A percentile compares a stretch with the other conserved stretches of the same genome.
These are phyloP conservation scores for Theristicus caerulescens DNA, from an alignment of 2,113 vertebrate genomes.

Conservation along the genomic window DNA sequence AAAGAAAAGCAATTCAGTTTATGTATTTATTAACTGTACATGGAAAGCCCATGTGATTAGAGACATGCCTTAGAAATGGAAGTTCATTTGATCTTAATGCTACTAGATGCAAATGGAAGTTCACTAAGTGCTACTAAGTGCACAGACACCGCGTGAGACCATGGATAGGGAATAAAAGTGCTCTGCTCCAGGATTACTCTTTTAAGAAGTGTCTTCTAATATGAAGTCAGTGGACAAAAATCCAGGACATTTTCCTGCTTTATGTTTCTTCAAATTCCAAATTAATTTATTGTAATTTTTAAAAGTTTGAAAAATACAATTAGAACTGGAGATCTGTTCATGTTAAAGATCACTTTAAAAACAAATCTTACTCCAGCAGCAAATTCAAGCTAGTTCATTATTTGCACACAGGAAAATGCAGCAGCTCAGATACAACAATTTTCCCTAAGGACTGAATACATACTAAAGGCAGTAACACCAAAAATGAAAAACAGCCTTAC, in stretches of 20 bases:
- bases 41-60: background rate
- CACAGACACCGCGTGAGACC: background rate
- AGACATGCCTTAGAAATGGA: background rate
- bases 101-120: background rate
- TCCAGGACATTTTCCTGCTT: background rate
- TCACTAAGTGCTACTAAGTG: background rate
- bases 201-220: background rate
- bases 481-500: background rate
- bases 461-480: background rate
- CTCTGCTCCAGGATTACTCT: background rate
- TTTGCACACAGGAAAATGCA: background rate
- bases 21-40: background rate
- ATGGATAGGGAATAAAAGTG: background rate
- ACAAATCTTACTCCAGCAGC: background rate
- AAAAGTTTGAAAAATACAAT: background rate
- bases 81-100: background rate
- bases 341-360: background rate
- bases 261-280: background rate
- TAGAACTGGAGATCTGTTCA: background rate
- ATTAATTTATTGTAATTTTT: background rate
- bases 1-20: background rate
- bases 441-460: background rate
- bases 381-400: background rate
- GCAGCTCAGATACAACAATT: background rate
- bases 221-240: background rate